Conservation (phyloP, 2,888 invertebrate genomes). For the Neocrepidodera transversa region DNA sequence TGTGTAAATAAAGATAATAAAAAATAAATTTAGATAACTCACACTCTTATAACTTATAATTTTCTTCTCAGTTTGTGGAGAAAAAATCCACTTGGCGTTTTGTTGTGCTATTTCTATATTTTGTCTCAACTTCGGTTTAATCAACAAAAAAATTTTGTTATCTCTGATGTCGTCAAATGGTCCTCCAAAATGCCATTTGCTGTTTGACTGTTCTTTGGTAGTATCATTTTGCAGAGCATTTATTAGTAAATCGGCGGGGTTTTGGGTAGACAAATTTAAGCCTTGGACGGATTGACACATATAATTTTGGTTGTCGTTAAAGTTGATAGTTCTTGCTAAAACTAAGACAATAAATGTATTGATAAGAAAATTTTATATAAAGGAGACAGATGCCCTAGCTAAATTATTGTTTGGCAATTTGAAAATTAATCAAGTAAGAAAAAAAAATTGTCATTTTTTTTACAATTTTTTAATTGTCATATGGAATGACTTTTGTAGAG, state of each 20-base stretch:
- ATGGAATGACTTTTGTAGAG: too few relatives aligned
- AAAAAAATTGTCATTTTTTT: too few relatives aligned
- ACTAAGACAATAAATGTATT: too few relatives aligned
- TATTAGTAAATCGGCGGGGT: conserved; percentile 4
- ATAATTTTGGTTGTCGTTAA: neutral
- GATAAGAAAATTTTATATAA: too few relatives aligned
- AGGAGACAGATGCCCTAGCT: too few relatives aligned
- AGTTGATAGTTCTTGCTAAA: neutral
- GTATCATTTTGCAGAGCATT: conserved; percentile 5
- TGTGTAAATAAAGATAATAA: too few relatives aligned
- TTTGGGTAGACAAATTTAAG: conserved; percentile 1
- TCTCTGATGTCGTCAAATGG: conserved; percentile 35
- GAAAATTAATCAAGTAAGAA: too few relatives aligned
- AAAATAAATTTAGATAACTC: conserved; percentile 33
- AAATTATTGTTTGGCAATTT: too few relatives aligned
- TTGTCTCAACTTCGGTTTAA: conserved; percentile 66
- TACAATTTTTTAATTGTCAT: too few relatives aligned
- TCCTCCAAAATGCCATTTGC: neutral
- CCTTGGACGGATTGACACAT: conserved; percentile 11
- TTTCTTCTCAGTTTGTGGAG: conserved; percentile 68
- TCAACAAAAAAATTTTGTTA: conserved; percentile 66
- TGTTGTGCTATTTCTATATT: conserved; percentile 66
- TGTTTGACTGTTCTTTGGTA: neutral
- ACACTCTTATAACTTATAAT: conserved; percentile 68
- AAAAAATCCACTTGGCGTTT: conserved; percentile 66